These are phyloP conservation scores for Eupithecia insigniata DNA, from an alignment of 2,888 invertebrate genomes.

Conservation along the genomic window DNA sequence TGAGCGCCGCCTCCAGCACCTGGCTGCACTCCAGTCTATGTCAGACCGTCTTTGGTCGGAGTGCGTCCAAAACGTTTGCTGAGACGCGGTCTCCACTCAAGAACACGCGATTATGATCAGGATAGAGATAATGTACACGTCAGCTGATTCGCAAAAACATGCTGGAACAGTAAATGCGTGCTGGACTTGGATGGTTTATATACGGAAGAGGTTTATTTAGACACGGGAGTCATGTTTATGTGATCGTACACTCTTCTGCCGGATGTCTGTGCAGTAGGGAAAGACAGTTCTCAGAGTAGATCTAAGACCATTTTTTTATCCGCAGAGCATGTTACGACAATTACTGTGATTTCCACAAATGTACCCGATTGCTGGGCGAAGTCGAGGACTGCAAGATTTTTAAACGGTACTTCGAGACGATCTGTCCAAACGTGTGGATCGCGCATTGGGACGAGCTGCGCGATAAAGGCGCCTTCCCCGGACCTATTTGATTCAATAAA, in stretches of 20 bases:
- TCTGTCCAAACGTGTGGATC: constrained; percentile 78
- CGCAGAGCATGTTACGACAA: constrained; percentile 76
- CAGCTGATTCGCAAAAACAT: constrained; percentile 5
- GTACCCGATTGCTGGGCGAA: constrained; percentile 68
- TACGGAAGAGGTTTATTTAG: too few relatives aligned
- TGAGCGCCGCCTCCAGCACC: too few relatives aligned
- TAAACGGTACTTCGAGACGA: constrained; percentile 77
- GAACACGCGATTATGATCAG: too few relatives aligned
- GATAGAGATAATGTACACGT: too few relatives aligned
- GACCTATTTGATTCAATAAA: constrained; percentile 57
- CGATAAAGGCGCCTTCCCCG: constrained; percentile 74
- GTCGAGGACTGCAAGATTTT: constrained; percentile 77
- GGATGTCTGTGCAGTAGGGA: too few relatives aligned
- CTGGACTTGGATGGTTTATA: background rate
- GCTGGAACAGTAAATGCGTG: background rate
- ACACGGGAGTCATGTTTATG: background rate
- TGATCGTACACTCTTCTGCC: background rate
- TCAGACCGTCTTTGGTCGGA: too few relatives aligned
- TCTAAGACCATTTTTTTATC: background rate
- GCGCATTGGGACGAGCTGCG: constrained; percentile 74
- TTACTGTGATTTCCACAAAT: constrained; percentile 76
- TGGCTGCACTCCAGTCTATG: too few relatives aligned
- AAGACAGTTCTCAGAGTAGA: background rate
- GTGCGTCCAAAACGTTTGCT: too few relatives aligned
- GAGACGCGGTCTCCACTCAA: too few relatives aligned